phyloP scores from a whole-genome alignment of 2,888 invertebrate genomes.

The Eurytoma adleriae region DNA sequence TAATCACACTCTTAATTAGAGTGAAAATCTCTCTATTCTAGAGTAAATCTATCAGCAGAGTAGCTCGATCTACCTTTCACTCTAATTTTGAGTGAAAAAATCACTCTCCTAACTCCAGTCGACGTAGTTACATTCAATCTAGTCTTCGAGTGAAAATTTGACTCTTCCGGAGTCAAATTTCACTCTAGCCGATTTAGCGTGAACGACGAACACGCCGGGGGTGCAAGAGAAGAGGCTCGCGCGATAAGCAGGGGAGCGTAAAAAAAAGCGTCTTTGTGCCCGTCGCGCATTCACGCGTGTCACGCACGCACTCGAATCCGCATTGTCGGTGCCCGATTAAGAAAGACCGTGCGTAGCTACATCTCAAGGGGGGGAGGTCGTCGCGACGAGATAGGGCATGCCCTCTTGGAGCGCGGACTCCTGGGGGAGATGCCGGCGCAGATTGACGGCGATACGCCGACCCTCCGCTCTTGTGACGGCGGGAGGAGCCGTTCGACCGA shows the following conservation, averaged over 20 bases:
- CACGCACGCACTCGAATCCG: not conserved
- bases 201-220: slow-evolving; percentile 4
- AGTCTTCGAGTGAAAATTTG: no score
- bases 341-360: not conserved
- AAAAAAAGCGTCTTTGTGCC: not conserved
- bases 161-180: no score
- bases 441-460: not conserved
- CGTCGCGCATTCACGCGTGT: slow-evolving; percentile 8
- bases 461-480: no score
- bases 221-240: not conserved
- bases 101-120: no score
- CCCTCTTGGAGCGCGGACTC: not conserved
- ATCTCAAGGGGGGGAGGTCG: slow-evolving; percentile 6
- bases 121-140: no score
- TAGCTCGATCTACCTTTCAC: no score
- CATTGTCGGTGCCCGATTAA: slow-evolving; percentile 3
- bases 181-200: no score
- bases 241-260: not conserved
- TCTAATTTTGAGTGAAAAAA: no score
- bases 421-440: not conserved
- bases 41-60: no score
- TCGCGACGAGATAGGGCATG: slow-evolving; percentile 7
- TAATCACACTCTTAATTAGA: no score
- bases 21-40: no score
- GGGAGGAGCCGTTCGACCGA: no score